A percentile compares a stretch with the other conserved stretches of the same genome.
phyloP scores from a whole-genome alignment of 2,797 vertebrate genomes.

The Aulostomus chinensis region DNA sequence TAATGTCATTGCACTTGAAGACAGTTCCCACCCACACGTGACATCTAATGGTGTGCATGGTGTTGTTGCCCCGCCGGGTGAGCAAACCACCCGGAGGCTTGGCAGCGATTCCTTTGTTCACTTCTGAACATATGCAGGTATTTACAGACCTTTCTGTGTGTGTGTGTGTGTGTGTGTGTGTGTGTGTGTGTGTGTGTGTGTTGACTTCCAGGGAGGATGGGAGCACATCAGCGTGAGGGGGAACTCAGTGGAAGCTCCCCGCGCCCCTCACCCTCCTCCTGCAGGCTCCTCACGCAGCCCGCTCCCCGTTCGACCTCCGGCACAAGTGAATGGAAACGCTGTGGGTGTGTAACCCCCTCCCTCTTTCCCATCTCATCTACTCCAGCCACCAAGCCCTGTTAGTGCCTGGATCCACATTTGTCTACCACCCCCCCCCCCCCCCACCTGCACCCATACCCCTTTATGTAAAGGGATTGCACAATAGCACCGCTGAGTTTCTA shows the following conservation, averaged over 20 bases:
- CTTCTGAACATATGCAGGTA: background rate
- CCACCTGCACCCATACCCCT: constrained; percentile 31
- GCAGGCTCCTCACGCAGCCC: constrained; percentile 52
- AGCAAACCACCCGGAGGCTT: too few relatives aligned
- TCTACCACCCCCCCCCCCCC: constrained; percentile 20
- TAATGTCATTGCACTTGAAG: too few relatives aligned
- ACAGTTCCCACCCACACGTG: too few relatives aligned
- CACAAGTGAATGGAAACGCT: constrained; percentile 75
- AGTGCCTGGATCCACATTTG: constrained; percentile 52
- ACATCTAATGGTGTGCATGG: too few relatives aligned
- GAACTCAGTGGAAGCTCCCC: constrained; percentile 81
- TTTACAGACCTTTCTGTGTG: background rate
- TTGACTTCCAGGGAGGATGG: constrained; percentile 90
- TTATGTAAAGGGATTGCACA: constrained; percentile 50
- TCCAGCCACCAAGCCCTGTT: constrained; percentile 14
- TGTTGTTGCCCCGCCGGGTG: too few relatives aligned
- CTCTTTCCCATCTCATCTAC: too few relatives aligned
- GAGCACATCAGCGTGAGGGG: constrained; percentile 90
- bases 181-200: background rate
- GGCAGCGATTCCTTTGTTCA: too few relatives aligned
- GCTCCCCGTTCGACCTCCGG: constrained; percentile 40
- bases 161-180: background rate
- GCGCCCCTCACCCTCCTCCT: constrained; percentile 24
- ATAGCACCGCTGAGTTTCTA: constrained; percentile 16
- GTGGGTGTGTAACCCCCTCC: constrained; percentile 62